Percentiles rank a stretch among this genome's conserved stretches.
phyloP scores from a whole-genome alignment of 2,113 vertebrate genomes.

The Aspiorhynchus laticeps region DNA sequence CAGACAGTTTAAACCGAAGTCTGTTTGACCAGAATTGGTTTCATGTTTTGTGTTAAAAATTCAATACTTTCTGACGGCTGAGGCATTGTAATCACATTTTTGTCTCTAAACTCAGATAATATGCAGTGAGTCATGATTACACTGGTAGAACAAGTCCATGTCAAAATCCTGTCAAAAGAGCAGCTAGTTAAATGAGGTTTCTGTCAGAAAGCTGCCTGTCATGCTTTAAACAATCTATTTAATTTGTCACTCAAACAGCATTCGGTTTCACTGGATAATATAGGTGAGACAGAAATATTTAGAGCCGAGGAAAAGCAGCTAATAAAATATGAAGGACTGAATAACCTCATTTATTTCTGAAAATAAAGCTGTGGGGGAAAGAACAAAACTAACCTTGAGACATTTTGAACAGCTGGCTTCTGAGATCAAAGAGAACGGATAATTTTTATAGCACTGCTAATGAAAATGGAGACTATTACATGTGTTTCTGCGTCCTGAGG shows the following conservation, averaged over 20 bases:
- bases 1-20: conserved; percentile 27
- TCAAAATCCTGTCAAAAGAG: conserved; percentile 30
- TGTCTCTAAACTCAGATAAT: conserved; percentile 12
- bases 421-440: conserved; percentile 8
- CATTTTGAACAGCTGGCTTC: conserved; percentile 24
- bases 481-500: background rate
- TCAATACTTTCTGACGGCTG: background rate
- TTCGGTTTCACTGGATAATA: background rate
- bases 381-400: conserved; percentile 11
- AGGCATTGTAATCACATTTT: conserved; percentile 23
- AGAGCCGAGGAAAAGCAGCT: conserved; percentile 17
- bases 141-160: conserved; percentile 5
- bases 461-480: background rate
- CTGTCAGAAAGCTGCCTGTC: conserved; percentile 16
- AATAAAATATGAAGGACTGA: conserved; percentile 12
- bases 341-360: conserved; percentile 22
- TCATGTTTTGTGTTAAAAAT: conserved; percentile 37
- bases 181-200: conserved; percentile 9
- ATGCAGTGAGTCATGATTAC: conserved; percentile 17
- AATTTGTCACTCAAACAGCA: background rate
- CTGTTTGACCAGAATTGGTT: conserved; percentile 37
- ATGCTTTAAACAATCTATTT: conserved; percentile 15
- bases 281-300: conserved; percentile 5
- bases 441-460: conserved; percentile 2
- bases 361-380: background rate